phyloP scores from a whole-genome alignment of 2,888 invertebrate species.

The Cephus runcator region DNA sequence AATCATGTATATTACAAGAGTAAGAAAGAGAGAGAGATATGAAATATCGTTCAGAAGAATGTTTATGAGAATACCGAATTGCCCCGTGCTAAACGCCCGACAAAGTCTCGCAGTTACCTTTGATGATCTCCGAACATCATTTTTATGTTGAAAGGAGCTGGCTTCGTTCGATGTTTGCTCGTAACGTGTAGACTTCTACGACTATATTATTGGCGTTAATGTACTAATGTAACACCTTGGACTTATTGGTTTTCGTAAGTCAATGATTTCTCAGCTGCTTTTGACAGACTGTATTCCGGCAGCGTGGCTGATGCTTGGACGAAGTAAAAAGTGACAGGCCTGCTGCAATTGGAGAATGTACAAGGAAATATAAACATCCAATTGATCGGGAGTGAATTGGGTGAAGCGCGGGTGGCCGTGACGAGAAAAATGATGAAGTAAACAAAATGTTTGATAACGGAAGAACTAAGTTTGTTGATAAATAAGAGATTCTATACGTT shows the following conservation, averaged over 20 bases:
- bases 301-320: background rate
- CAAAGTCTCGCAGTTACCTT: background rate
- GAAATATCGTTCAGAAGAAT: conserved; percentile 1
- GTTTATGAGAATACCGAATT: background rate
- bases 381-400: background rate
- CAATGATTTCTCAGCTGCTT: background rate
- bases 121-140: background rate
- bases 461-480: background rate
- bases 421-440: background rate
- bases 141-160: background rate
- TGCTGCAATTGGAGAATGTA: background rate
- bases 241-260: background rate
- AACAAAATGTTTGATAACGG: background rate
- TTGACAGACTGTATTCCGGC: background rate
- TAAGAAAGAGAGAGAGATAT: conserved; percentile 8
- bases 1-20: background rate
- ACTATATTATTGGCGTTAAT: background rate
- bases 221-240: background rate
- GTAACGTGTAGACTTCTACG: background rate
- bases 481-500: background rate
- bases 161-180: background rate
- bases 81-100: background rate
- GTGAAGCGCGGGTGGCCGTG: background rate
- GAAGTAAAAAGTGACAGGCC: background rate
- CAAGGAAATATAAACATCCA: background rate